These are phyloP conservation scores for Allolobophora icterica DNA, from an alignment of 2,888 invertebrate species.

Conservation along the genomic window DNA sequence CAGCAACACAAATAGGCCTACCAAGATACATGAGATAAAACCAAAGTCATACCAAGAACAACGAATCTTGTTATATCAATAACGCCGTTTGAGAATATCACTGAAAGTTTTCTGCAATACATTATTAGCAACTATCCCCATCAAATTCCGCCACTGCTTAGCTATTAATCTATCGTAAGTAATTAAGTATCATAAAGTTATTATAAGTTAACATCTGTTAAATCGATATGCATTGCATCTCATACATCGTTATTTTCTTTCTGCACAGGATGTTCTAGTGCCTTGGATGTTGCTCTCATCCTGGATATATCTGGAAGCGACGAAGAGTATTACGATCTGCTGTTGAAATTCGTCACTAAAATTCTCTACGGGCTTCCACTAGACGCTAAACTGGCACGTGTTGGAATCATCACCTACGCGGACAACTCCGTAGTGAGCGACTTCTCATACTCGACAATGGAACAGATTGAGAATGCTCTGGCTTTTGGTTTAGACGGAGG, in stretches of 20 bases:
- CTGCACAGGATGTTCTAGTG: slow-evolving; percentile 48
- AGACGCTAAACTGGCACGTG: slow-evolving; percentile 42
- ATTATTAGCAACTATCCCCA: too few species aligned
- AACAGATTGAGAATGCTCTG: slow-evolving; percentile 43
- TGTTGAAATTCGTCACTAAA: slow-evolving; percentile 57
- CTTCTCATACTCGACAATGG: slow-evolving; percentile 22
- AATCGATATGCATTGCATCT: background rate
- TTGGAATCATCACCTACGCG: slow-evolving; percentile 63
- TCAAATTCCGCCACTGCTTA: too few species aligned
- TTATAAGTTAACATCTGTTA: background rate
- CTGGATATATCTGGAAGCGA: slow-evolving; percentile 58
- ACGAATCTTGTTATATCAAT: too few species aligned
- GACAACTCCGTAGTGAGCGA: slow-evolving; percentile 54
- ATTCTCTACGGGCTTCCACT: slow-evolving; percentile 58
- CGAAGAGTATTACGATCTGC: slow-evolving; percentile 42
- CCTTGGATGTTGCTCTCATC: slow-evolving; percentile 54
- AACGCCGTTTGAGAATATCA: too few species aligned
- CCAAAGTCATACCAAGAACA: too few species aligned
- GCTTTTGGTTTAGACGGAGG: slow-evolving; percentile 35
- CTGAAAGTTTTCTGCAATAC: too few species aligned
- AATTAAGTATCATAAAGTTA: too few species aligned
- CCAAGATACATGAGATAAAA: too few species aligned
- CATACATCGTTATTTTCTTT: background rate
- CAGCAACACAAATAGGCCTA: too few species aligned
- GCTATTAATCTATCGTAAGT: too few species aligned